Conservation (phyloP, 2,888 invertebrate species). For the Nemurella pictetii region DNA sequence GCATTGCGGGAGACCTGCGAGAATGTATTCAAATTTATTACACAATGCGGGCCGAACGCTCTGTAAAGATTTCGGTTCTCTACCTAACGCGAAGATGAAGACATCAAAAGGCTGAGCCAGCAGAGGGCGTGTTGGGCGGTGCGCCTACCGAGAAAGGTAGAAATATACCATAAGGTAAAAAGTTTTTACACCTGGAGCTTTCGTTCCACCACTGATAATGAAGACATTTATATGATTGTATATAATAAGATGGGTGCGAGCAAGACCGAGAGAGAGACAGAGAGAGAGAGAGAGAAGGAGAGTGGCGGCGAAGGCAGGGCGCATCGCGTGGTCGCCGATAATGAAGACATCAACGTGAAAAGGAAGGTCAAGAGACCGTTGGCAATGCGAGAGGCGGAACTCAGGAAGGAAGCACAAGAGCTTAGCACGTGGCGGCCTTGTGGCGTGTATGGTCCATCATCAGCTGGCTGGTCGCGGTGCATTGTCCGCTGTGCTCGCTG, state of each 20-base stretch:
- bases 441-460: conserved; percentile 37
- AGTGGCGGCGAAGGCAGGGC: conserved; percentile 39
- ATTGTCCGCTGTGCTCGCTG: conserved; percentile 13
- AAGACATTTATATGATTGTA: not conserved
- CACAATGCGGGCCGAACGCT: not conserved
- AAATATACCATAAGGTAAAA: not conserved
- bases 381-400: conserved; percentile 39
- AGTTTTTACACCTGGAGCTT: not conserved
- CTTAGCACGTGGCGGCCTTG: conserved; percentile 34
- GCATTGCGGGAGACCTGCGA: not conserved
- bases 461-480: conserved; percentile 43
- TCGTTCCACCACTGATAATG: not conserved
- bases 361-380: conserved; percentile 24
- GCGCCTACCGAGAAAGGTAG: not conserved
- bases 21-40: not conserved
- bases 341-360: conserved; percentile 26
- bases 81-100: not conserved
- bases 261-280: conserved; percentile 19
- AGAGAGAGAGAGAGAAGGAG: conserved; percentile 33
- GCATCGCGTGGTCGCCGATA: conserved; percentile 24
- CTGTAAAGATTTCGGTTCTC: not conserved
- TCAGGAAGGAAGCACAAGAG: conserved; percentile 38
- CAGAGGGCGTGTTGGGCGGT: not conserved
- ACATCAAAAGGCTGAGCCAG: not conserved
- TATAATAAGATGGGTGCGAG: conserved; percentile 24